These are phyloP conservation scores for Oreotrochilus melanogaster DNA, from an alignment of 2,113 vertebrate species.

Conservation along the genomic window DNA sequence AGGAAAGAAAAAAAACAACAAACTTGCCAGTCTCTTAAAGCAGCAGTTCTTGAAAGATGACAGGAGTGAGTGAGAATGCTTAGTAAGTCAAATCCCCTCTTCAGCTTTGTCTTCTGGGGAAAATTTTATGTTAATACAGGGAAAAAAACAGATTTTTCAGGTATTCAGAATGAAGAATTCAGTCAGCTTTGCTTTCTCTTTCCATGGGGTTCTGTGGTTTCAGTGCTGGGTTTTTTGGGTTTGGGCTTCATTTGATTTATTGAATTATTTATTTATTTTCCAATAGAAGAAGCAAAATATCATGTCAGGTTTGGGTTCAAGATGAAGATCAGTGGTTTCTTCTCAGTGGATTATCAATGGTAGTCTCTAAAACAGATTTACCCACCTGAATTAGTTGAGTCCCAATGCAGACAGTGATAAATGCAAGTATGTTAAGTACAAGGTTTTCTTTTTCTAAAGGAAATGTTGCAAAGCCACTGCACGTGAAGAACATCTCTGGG, in stretches of 20 bases:
- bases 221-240: not conserved
- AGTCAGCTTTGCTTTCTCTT: not conserved
- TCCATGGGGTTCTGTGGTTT: not conserved
- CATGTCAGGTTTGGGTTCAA: not conserved
- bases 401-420: not conserved
- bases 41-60: not conserved
- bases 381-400: fast-evolving
- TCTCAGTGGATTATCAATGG: not conserved
- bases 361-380: not conserved
- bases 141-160: not conserved
- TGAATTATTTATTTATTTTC: too few species aligned
- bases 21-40: not conserved
- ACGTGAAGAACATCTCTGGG: not conserved
- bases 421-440: not conserved
- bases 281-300: not conserved
- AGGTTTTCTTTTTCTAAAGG: not conserved
- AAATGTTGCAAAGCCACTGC: not conserved
- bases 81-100: not conserved
- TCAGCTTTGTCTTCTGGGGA: not conserved
- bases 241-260: not conserved
- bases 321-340: not conserved
- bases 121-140: not conserved
- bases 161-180: not conserved
- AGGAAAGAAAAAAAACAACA: not conserved
- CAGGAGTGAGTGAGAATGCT: not conserved